These are phyloP conservation scores for Bombycilla garrulus DNA, from an alignment of 2,113 vertebrate species.

Conservation along the genomic window DNA sequence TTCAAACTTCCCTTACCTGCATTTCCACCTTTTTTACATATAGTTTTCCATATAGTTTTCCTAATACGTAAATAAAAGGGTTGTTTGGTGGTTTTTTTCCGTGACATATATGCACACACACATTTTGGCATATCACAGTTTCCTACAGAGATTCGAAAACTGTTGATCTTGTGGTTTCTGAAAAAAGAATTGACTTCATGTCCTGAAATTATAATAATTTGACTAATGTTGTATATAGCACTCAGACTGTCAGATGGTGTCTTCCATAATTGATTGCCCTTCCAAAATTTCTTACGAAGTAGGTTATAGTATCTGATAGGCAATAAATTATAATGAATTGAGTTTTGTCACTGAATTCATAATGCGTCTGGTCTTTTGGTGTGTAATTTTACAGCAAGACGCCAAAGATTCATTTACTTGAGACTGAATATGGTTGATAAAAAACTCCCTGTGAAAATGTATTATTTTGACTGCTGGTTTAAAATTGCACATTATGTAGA, in stretches of 20 bases:
- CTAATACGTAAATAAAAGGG: neutral
- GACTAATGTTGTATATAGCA: neutral
- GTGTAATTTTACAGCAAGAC: neutral
- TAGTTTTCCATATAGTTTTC: neutral
- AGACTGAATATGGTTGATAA: neutral
- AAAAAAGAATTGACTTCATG: neutral
- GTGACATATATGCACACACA: accelerated
- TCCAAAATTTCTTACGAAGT: slow-evolving; percentile 26
- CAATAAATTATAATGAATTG: neutral
- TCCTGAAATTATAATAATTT: neutral
- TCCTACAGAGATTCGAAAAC: neutral
- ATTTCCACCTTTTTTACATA: neutral
- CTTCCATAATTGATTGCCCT: slow-evolving; percentile 22
- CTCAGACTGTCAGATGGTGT: neutral
- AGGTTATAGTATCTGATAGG: neutral
- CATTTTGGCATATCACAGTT: neutral
- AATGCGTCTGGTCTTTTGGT: neutral
- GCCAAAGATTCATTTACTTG: neutral
- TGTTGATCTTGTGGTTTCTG: neutral
- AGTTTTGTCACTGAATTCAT: slow-evolving; percentile 1
- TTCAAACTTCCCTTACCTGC: neutral
- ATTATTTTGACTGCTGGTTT: neutral
- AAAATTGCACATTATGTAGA: neutral
- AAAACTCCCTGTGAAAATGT: neutral
- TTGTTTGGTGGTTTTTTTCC: neutral